Evolutionary conservation across 2,888 invertebrate species (phyloP), one percentile per base, ranked within the genome.

Genomic region (Lycophotia porphyrea): DNA sequence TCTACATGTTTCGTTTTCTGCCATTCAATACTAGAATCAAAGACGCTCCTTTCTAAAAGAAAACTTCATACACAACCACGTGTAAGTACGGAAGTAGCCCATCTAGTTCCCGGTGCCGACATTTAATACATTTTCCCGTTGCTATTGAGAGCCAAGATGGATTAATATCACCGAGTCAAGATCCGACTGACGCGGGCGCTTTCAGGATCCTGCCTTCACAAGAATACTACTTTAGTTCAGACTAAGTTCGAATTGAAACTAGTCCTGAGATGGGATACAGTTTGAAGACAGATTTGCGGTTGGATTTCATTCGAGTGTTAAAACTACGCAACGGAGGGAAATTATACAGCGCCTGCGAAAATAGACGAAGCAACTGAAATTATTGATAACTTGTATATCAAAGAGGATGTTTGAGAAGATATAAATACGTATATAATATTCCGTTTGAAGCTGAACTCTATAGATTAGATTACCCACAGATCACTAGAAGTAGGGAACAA

Each of bases 151-250:
- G 90, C 88, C 91, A 91, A 93, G 94, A 95, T 94, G 93, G 94
- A 96, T 96, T 96, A 96, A 96, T 95, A 95, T 93, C 93, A 92
- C 84, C 91, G 88, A 94, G 93, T 92, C 94, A 92, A 93, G 95
- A 94, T 93, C 92, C 93, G 91, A 90, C 93, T 91, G 91, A 89
- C 91, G 91, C 90, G 89, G 90, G 89, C 92, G 93, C 92, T 92
- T 93, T 93, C 93, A 93, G 92, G 90, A 92, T 91, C 89, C 92
- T 90, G 89, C 89, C 89, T 91, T 90, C 88, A 87, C 94, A 92
- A 94, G 93, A 93, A 93, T 93, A 93, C 94, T 94, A 92, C 93
- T 94, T 93, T 93, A 92, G 91, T 91, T 87, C 88, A 89, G 93
- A 91, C 91, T 89, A 95, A 95, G 92, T 95, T 95, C 92, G 92